A percentile compares a stretch with the other conserved stretches of the same genome.
These are phyloP conservation scores for Dolichopus griseipennis DNA, from an alignment of 2,888 invertebrate species.

Conservation along the genomic window DNA sequence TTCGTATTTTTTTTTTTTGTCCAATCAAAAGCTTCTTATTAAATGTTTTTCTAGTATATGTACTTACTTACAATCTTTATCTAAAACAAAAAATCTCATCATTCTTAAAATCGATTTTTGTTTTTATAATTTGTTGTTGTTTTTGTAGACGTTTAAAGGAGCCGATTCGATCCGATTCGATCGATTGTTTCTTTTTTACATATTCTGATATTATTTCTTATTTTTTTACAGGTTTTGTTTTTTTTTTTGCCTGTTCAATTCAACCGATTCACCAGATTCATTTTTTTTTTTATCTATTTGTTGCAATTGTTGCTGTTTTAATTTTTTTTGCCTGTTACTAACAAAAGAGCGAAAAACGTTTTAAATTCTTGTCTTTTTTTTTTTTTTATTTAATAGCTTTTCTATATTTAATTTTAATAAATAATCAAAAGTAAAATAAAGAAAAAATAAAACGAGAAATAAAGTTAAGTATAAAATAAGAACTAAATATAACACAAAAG, in stretches of 20 bases:
- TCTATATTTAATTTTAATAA: neutral
- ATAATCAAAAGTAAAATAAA: neutral
- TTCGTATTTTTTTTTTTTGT: too few relatives aligned
- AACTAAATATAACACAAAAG: too few relatives aligned
- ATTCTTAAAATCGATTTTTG: neutral
- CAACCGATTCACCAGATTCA: neutral
- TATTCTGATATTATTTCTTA: too few relatives aligned
- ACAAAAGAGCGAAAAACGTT: constrained; percentile 2
- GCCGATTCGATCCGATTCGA: neutral
- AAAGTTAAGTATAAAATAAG: too few relatives aligned
- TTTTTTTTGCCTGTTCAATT: too few relatives aligned
- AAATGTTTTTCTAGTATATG: too few relatives aligned
- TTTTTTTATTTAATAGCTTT: neutral
- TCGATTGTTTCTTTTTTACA: too few relatives aligned
- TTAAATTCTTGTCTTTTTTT: neutral
- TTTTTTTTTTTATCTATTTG: neutral
- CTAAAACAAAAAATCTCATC: neutral
- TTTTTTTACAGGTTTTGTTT: too few relatives aligned
- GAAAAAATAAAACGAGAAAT: too few relatives aligned
- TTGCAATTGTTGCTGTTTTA: neutral
- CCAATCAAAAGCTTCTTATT: too few relatives aligned
- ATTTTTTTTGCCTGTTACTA: neutral
- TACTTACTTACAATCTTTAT: too few relatives aligned
- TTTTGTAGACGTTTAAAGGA: neutral
- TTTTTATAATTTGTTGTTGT: too few relatives aligned